These are phyloP conservation scores for Ascidia mentula DNA, from an alignment of 23 tunicate species.

Conservation along the genomic window DNA sequence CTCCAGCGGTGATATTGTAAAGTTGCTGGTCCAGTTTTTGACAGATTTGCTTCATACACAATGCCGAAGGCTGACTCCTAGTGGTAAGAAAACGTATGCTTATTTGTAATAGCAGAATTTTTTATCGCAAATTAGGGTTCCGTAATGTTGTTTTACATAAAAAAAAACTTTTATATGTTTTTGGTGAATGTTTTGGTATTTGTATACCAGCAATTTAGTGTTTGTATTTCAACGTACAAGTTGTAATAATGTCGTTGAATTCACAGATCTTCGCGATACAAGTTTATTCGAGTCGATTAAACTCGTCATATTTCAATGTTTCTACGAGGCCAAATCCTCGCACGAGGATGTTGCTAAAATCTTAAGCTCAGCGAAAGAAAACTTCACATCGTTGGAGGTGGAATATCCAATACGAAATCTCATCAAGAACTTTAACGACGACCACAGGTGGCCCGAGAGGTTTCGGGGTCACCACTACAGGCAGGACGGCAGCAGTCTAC, in stretches of 20 bases:
- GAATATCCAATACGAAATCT: background rate
- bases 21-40: conserved; percentile 7
- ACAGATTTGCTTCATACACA: conserved; percentile 1
- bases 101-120: no score
- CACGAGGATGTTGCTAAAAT: background rate
- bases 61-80: no score
- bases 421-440: background rate
- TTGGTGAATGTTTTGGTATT: no score
- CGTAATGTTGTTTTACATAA: no score
- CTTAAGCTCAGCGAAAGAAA: background rate
- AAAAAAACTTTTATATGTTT: no score
- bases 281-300: background rate
- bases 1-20: background rate
- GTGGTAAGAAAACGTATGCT: no score
- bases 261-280: background rate
- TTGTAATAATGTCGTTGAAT: background rate
- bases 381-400: background rate
- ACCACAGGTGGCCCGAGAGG: background rate
- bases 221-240: no score
- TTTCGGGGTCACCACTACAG: background rate
- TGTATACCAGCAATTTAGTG: no score
- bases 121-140: no score
- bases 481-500: conserved; percentile 23
- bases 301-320: conserved; percentile 35
- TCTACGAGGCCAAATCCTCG: conserved; percentile 25